phyloP scores from a whole-genome alignment of 2,888 invertebrate species.

The Taenaris catops region DNA sequence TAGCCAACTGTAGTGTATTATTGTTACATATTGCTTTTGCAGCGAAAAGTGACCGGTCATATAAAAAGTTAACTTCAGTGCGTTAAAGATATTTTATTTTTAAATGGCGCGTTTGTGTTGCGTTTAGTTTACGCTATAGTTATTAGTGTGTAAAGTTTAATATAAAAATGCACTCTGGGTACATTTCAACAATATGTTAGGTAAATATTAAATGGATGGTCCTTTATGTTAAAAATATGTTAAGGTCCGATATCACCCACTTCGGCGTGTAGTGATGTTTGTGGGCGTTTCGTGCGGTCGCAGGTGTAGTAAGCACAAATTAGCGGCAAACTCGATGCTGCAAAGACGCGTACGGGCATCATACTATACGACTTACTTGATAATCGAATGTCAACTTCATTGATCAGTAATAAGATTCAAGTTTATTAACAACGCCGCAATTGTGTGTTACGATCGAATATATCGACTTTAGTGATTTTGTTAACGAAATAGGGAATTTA shows the following conservation, averaged over 20 bases:
- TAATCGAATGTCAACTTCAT: slow-evolving; percentile 36
- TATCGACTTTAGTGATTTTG: slow-evolving; percentile 5
- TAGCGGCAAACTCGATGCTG: slow-evolving; percentile 51
- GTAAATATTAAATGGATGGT: not conserved
- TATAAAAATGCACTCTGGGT: no score
- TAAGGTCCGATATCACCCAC: slow-evolving; percentile 21
- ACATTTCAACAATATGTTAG: not conserved
- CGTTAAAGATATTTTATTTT: no score
- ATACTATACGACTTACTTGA: slow-evolving; percentile 13
- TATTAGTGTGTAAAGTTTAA: no score
- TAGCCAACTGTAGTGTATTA: no score
- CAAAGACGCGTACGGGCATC: slow-evolving; percentile 48
- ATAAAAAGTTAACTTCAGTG: no score
- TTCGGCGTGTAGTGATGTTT: slow-evolving; percentile 31
- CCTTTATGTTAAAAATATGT: not conserved
- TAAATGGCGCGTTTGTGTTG: no score
- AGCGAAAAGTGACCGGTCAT: no score
- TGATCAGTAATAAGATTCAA: slow-evolving; percentile 1
- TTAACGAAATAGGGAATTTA: no score
- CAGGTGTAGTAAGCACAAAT: slow-evolving; percentile 42
- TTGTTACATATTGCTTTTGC: no score
- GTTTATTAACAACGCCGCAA: not conserved
- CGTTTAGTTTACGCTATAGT: no score
- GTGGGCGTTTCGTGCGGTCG: slow-evolving; percentile 31
- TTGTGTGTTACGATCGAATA: slow-evolving; percentile 7